These are phyloP conservation scores for Stomorhina lunata DNA, from an alignment of 2,888 invertebrate species.

Conservation along the genomic window DNA sequence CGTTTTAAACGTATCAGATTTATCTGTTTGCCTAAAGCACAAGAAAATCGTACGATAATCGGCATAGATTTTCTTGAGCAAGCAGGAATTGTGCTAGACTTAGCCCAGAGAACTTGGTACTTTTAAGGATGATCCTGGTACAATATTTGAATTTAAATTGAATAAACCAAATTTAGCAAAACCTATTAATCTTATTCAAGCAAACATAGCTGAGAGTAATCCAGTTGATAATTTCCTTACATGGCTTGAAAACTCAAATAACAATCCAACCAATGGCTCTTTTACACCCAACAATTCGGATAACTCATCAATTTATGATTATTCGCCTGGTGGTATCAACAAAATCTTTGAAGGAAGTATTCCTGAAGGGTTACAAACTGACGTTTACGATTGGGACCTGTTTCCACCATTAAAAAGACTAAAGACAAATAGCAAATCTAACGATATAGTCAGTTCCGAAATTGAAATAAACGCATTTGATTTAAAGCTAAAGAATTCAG, in stretches of 20 bases:
- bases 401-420: constrained; percentile 42
- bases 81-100: no score
- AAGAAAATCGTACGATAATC: no score
- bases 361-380: neutral
- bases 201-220: neutral
- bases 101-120: no score
- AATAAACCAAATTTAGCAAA: no score
- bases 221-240: neutral
- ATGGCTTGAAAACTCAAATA: constrained; percentile 32
- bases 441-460: no score
- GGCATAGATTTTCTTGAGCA: no score
- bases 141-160: no score
- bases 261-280: neutral
- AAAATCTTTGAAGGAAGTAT: constrained; percentile 41
- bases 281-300: neutral
- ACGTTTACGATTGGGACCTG: neutral
- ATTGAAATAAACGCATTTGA: constrained; percentile 19
- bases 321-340: constrained; percentile 37
- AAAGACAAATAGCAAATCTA: no score
- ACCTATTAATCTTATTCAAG: no score
- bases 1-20: no score
- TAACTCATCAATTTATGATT: constrained; percentile 2
- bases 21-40: no score
- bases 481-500: neutral
- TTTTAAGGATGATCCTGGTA: no score